phyloP scores from a whole-genome alignment of 2,797 vertebrate species.

The Sparus aurata region DNA sequence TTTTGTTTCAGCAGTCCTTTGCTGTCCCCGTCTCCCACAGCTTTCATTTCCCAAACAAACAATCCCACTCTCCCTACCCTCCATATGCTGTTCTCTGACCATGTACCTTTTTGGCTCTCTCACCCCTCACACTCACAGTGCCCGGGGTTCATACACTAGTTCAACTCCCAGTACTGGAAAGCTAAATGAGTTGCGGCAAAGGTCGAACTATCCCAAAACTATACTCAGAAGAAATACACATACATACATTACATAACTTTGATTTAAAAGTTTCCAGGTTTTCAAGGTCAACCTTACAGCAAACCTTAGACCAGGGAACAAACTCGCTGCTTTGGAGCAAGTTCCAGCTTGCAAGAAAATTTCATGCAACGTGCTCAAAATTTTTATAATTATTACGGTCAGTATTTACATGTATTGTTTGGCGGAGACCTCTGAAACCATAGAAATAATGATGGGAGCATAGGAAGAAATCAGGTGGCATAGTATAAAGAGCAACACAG shows the following conservation, averaged over 20 bases:
- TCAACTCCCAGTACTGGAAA: slow-evolving; percentile 7
- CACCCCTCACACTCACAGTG: not conserved
- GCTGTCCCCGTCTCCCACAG: slow-evolving; percentile 43
- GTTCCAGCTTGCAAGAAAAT: not conserved
- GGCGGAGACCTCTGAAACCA: too few relatives aligned
- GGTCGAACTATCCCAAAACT: not conserved
- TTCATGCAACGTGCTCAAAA: not conserved
- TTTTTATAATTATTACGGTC: too few relatives aligned
- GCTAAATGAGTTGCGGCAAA: not conserved
- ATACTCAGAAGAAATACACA: not conserved
- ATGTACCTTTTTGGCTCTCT: slow-evolving; percentile 34
- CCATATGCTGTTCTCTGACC: slow-evolving; percentile 64
- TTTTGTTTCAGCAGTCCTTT: slow-evolving; percentile 72
- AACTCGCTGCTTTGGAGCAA: not conserved
- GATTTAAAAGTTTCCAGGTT: not conserved
- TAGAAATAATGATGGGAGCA: too few relatives aligned
- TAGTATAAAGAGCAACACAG: too few relatives aligned
- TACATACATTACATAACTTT: too few relatives aligned
- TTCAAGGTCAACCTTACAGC: not conserved
- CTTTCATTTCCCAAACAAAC: slow-evolving; percentile 54
- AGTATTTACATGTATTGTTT: too few relatives aligned
- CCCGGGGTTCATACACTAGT: slow-evolving; percentile 23
- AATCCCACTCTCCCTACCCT: slow-evolving; percentile 52
- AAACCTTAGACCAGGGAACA: not conserved
- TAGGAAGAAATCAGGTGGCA: too few relatives aligned